These are phyloP conservation scores for Nebria salina DNA, from an alignment of 2,888 invertebrate genomes.

Conservation along the genomic window DNA sequence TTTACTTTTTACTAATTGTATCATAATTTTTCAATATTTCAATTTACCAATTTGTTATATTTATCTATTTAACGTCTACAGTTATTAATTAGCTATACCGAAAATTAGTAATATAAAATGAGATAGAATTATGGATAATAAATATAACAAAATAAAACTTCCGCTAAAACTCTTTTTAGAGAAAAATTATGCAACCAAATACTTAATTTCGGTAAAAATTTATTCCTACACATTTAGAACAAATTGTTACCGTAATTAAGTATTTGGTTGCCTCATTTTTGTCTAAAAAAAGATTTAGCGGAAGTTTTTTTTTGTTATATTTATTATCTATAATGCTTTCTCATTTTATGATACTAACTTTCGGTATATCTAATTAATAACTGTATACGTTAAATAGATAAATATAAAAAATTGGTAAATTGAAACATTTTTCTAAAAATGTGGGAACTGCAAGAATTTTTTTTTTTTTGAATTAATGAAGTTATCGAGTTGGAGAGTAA, in stretches of 20 bases:
- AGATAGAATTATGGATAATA: neutral
- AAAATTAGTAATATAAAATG: neutral
- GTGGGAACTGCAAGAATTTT: too few species aligned
- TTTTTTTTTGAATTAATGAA: too few species aligned
- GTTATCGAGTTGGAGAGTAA: too few species aligned
- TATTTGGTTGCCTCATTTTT: too few species aligned
- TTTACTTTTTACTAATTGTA: slow-evolving; percentile 6
- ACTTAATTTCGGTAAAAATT: too few species aligned
- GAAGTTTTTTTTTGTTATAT: too few species aligned
- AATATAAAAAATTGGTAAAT: neutral
- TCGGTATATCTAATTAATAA: neutral
- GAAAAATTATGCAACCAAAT: too few species aligned
- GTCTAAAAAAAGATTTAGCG: too few species aligned
- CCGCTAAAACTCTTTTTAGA: too few species aligned
- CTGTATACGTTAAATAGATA: neutral
- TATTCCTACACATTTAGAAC: too few species aligned
- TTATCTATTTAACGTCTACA: neutral
- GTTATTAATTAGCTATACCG: neutral
- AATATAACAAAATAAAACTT: too few species aligned
- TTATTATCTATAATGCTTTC: neutral
- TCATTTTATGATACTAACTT: neutral
- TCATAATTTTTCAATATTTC: neutral
- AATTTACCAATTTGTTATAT: neutral
- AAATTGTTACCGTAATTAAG: too few species aligned
- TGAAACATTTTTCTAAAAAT: neutral